Evolutionary conservation across 2,888 invertebrate genomes (phyloP).

Genomic region (Ceriagrion tenellum): DNA sequence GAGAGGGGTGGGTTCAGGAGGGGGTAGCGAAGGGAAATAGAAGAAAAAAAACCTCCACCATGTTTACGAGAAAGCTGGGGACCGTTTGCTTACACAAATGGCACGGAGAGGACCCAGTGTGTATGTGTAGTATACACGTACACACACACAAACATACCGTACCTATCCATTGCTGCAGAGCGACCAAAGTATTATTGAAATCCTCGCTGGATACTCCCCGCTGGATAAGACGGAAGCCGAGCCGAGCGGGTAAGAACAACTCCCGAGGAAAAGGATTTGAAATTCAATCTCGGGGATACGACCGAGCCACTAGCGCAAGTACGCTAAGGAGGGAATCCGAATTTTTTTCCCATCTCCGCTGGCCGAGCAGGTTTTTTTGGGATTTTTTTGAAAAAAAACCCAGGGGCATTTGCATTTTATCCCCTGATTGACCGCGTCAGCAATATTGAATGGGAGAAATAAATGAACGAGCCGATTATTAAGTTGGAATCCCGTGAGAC

Average conservation of each 20-base stretch:
- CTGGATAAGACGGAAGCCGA: background rate
- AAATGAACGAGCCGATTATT: no score
- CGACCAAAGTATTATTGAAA: constrained; percentile 1
- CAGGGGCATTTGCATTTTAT: background rate
- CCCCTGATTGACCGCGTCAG: background rate
- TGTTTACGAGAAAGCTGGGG: background rate
- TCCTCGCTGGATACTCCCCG: background rate
- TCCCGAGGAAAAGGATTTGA: background rate
- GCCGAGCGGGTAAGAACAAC: background rate
- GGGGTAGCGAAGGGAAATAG: no score
- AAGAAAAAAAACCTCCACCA: background rate
- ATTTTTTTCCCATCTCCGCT: background rate
- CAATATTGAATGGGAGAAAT: background rate
- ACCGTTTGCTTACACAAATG: constrained; percentile 2
- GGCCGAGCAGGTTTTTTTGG: background rate
- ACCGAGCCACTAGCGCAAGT: background rate
- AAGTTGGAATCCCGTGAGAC: no score
- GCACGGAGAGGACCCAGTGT: background rate
- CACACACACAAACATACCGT: background rate
- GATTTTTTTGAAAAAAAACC: background rate
- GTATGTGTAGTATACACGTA: background rate
- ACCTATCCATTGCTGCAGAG: constrained; percentile 2
- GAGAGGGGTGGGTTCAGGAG: no score
- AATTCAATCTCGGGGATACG: background rate
- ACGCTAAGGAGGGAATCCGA: background rate